These are phyloP conservation scores for Potamarius usumacintae DNA, from an alignment of 2,113 vertebrate species.

Conservation along the genomic window DNA sequence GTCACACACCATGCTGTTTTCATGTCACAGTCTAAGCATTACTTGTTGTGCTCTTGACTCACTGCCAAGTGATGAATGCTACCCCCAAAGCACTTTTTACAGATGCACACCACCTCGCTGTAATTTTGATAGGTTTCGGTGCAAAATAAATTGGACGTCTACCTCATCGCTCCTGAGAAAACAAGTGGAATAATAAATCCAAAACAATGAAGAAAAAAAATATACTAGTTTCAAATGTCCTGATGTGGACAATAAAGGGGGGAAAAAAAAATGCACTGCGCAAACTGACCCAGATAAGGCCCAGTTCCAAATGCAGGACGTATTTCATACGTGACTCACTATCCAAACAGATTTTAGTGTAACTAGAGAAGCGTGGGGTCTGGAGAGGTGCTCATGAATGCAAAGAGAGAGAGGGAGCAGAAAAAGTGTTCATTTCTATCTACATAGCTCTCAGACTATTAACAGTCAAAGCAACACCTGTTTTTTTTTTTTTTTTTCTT, in stretches of 20 bases:
- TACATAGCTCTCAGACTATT: neutral
- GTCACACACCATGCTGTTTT: slow-evolving; percentile 43
- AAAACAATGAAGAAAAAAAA: neutral
- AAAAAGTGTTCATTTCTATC: neutral
- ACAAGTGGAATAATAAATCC: slow-evolving; percentile 23
- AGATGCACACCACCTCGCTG: slow-evolving; percentile 1
- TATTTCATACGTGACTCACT: slow-evolving; percentile 30
- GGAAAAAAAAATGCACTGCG: neutral
- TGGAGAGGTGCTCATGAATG: slow-evolving; percentile 18
- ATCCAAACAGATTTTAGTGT: slow-evolving; percentile 25
- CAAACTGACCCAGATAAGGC: slow-evolving; percentile 34
- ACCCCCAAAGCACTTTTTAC: neutral
- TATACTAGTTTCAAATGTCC: neutral
- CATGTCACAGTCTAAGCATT: slow-evolving; percentile 35
- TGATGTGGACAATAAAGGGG: neutral
- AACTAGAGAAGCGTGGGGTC: neutral
- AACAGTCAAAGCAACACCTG: neutral
- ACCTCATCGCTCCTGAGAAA: neutral
- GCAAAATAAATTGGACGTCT: slow-evolving; percentile 26
- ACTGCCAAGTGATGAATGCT: slow-evolving; percentile 34
- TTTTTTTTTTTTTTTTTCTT: no score
- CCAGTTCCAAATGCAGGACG: slow-evolving; percentile 15
- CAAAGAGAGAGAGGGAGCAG: neutral
- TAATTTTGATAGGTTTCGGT: slow-evolving; percentile 28
- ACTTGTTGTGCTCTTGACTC: slow-evolving; percentile 31